phyloP scores from a whole-genome alignment of 2,113 vertebrate genomes.

The Acinonyx jubatus region DNA sequence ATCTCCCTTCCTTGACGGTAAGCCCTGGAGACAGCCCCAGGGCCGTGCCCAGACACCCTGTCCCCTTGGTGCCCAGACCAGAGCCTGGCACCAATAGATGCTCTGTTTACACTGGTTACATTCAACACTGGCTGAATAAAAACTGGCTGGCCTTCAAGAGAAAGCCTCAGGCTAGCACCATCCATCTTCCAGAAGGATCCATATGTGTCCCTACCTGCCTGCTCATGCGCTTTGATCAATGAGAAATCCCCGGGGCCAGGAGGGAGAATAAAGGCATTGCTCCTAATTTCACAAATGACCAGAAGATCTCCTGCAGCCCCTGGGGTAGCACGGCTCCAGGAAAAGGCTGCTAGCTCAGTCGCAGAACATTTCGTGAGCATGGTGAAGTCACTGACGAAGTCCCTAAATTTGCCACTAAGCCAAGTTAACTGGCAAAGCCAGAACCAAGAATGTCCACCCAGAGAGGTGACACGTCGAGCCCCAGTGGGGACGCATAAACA shows the following conservation, averaged over 20 bases:
- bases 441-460: not conserved
- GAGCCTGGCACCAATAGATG: not conserved
- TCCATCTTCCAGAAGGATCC: not conserved
- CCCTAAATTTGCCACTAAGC: not conserved
- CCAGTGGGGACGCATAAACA: not conserved
- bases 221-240: not conserved
- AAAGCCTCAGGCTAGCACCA: not conserved
- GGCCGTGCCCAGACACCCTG: not conserved
- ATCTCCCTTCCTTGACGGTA: not conserved
- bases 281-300: not conserved
- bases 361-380: not conserved
- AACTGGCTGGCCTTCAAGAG: conserved; percentile 23
- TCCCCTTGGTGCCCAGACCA: not conserved
- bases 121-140: not conserved
- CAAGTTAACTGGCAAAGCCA: not conserved
- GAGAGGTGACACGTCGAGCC: not conserved
- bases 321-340: not conserved
- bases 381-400: not conserved
- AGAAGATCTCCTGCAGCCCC: not conserved
- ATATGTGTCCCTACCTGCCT: not conserved
- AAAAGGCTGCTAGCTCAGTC: not conserved
- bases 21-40: not conserved
- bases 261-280: not conserved
- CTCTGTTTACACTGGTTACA: not conserved
- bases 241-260: not conserved